These are phyloP conservation scores for Calliopum simillimum DNA, from an alignment of 2,888 invertebrate species.

Conservation along the genomic window DNA sequence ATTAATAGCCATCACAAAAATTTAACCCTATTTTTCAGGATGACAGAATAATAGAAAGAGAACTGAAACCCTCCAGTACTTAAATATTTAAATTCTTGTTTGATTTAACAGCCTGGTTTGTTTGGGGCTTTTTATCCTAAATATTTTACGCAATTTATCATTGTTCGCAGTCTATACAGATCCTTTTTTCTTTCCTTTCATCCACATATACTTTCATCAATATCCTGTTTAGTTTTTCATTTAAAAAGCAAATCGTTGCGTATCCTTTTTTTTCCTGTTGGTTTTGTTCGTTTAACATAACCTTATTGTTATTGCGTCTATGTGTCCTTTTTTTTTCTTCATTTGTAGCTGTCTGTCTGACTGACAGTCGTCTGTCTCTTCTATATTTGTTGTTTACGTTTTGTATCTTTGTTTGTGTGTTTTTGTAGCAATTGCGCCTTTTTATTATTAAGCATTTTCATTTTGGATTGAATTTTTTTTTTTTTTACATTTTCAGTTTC, in stretches of 20 bases:
- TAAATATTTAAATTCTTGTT: constrained; percentile 28
- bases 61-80: neutral
- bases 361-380: no score
- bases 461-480: no score
- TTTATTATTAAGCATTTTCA: neutral
- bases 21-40: neutral
- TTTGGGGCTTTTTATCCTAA: neutral
- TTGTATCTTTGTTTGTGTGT: no score
- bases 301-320: neutral
- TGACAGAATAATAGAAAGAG: neutral
- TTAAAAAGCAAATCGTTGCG: neutral
- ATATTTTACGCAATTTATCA: constrained; percentile 10
- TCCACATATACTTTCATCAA: constrained; percentile 1
- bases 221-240: constrained; percentile 22
- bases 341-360: neutral
- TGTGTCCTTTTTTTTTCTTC: constrained; percentile 1
- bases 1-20: neutral
- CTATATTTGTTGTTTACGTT: neutral
- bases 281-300: neutral
- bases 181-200: neutral
- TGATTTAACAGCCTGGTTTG: constrained; percentile 9
- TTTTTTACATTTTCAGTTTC: neutral
- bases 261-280: constrained; percentile 15
- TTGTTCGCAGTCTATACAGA: neutral
- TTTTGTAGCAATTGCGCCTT: constrained; percentile 6